Conservation (phyloP, 2,888 invertebrate genomes). For the Cryptocheilus praepositus region DNA sequence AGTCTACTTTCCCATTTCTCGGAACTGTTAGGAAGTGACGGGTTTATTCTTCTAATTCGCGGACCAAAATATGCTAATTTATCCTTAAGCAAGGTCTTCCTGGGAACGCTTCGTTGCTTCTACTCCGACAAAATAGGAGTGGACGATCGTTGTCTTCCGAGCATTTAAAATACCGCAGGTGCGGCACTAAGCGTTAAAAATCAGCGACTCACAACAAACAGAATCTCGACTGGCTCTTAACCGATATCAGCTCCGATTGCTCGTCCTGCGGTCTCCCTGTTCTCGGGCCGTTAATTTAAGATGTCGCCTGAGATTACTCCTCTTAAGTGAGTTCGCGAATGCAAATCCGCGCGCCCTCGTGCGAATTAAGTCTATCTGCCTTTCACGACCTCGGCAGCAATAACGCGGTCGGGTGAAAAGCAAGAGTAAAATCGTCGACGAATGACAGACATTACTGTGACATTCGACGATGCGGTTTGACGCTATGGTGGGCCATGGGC, state of each 20-base stretch:
- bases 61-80: neutral
- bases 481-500: too few relatives aligned
- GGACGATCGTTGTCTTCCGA: neutral
- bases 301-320: too few relatives aligned
- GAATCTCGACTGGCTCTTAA: too few relatives aligned
- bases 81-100: neutral
- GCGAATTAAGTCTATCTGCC: too few relatives aligned
- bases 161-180: neutral
- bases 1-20: constrained; percentile 14
- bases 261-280: too few relatives aligned
- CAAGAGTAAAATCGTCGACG: neutral
- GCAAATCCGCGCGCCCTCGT: too few relatives aligned
- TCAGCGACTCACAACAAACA: neutral
- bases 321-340: too few relatives aligned
- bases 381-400: too few relatives aligned
- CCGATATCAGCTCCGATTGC: too few relatives aligned
- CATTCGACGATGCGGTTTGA: too few relatives aligned
- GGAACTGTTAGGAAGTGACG: neutral
- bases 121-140: neutral
- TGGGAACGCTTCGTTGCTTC: neutral
- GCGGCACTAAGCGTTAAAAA: neutral
- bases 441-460: constrained; percentile 14
- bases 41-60: neutral
- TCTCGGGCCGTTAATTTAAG: too few relatives aligned
- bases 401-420: constrained; percentile 25